Evolutionary conservation across 1,140 invertebrate species (phyloP), one percentile per base, ranked within the genome.

Genomic region (Leptinotarsa undecemlineata): DNA sequence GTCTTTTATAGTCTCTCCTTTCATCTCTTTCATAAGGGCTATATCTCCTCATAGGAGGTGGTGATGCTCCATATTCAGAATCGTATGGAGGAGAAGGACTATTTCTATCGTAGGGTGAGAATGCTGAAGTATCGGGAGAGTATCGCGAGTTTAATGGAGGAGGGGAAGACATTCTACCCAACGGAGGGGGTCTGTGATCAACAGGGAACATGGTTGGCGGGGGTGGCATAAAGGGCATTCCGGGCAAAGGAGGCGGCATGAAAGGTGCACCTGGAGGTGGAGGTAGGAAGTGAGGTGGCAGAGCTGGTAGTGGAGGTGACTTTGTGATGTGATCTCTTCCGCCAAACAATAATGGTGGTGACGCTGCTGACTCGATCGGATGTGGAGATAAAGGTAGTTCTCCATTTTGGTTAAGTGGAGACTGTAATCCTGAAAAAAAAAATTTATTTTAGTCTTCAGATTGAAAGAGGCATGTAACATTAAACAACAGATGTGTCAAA

Each of bases 91-190:
- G 84, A 3, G 81, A 84, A 13, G 82, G 82, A 75, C 81, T 82
- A 61, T 77, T 78, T 26, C 82, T 74, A 77, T 82, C 81, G 62
- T 84, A 84, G 11, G 62, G 60, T 15, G 82, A 84, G 78, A 83
- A 85, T 15, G 78, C 78, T 13, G 81, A 77, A 3, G 81, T 80
- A 73, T 82, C 81, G 0, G 83, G 83, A 3, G 81, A 81, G 74
- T 83, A 85, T 42, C 83, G 77, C 14, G 80, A 79, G 71, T 81
- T 80, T 17, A 81, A 62, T 5, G 81, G 82, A 8, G 90, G 90
- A 13, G 90, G 90, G 4, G 90, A 91, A 5, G 90, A 90, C 82
- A 91, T 85, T 69, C 90, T 85, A 5, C 90, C 90, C 23, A 91
- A 78, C 14, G 90, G 90, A 33, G 90, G 88, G 19, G 90, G 90